A percentile compares a stretch with the other conserved stretches of the same genome.
phyloP scores from a whole-genome alignment of 2,113 vertebrate genomes.

The Halcyon malimbica region DNA sequence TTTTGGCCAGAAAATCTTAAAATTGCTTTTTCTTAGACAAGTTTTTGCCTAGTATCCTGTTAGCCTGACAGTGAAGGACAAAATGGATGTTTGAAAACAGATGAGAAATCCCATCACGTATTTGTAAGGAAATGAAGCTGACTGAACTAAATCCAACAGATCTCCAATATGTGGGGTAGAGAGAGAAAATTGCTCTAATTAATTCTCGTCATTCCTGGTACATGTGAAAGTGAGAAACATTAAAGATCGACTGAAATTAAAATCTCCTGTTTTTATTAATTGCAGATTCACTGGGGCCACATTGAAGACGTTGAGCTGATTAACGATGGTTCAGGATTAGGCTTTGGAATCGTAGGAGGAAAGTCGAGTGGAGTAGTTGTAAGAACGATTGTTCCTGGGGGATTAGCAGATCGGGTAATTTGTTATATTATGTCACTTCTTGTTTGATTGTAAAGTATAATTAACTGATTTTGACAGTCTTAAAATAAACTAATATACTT shows the following conservation, averaged over 20 bases:
- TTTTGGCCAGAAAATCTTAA: constrained; percentile 20
- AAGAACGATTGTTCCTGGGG: constrained; percentile 88
- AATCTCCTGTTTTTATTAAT: constrained; percentile 44
- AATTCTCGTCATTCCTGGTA: background rate
- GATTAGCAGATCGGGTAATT: constrained; percentile 89
- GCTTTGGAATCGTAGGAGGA: constrained; percentile 96
- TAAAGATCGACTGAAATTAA: background rate
- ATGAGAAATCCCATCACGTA: constrained; percentile 1
- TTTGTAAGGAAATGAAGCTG: constrained; percentile 18
- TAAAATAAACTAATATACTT: constrained; percentile 47
- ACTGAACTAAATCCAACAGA: constrained; percentile 20
- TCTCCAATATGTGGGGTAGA: background rate
- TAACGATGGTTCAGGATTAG: constrained; percentile 94
- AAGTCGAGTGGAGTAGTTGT: constrained; percentile 91
- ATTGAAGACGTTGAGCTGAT: constrained; percentile 91
- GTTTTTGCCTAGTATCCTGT: constrained; percentile 26
- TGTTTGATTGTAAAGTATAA: constrained; percentile 36
- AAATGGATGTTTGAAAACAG: constrained; percentile 23
- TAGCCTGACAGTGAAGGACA: background rate
- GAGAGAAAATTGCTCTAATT: background rate
- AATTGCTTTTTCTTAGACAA: constrained; percentile 12
- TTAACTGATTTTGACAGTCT: constrained; percentile 54
- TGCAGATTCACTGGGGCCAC: constrained; percentile 87
- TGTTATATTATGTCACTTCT: constrained; percentile 58
- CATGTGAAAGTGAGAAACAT: background rate